phyloP scores from a whole-genome alignment of 2,888 invertebrate genomes.

The Rhodophaea formosa region DNA sequence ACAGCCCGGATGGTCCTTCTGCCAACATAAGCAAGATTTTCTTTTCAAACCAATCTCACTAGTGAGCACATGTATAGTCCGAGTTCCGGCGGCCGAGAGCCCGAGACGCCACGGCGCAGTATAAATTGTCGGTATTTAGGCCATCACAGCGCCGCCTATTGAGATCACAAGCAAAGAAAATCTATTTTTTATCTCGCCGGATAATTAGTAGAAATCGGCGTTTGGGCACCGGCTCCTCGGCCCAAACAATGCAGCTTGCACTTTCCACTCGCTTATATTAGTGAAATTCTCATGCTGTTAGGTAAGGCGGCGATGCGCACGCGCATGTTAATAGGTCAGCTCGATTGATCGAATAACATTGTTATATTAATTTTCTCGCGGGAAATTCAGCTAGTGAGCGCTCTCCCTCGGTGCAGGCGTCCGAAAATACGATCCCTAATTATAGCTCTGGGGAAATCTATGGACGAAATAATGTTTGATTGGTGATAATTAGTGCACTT shows the following conservation, averaged over 20 bases:
- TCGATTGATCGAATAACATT: slow-evolving; percentile 15
- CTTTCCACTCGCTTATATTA: slow-evolving; percentile 47
- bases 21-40: not conserved
- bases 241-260: slow-evolving; percentile 40
- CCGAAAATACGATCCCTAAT: slow-evolving; percentile 68
- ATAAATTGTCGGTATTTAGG: slow-evolving; percentile 60
- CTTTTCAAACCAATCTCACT: not conserved
- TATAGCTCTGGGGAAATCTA: slow-evolving; percentile 48
- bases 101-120: slow-evolving; percentile 38
- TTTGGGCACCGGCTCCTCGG: slow-evolving; percentile 36
- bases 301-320: not conserved
- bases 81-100: slow-evolving; percentile 18
- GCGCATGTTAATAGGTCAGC: slow-evolving; percentile 14
- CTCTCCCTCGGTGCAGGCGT: slow-evolving; percentile 55
- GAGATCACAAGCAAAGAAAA: slow-evolving; percentile 53
- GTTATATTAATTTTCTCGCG: slow-evolving; percentile 30
- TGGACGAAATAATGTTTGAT: not conserved
- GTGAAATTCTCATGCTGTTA: slow-evolving; percentile 28
- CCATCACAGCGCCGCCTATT: slow-evolving; percentile 47
- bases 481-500: slow-evolving; percentile 40
- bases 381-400: slow-evolving; percentile 45
- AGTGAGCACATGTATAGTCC: not conserved
- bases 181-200: slow-evolving; percentile 62
- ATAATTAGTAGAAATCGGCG: slow-evolving; percentile 53
- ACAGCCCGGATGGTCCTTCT: not conserved